Percentiles rank a stretch among this genome's conserved stretches.
phyloP scores from a whole-genome alignment of 2,888 invertebrate species.

The Coelinius sp. region DNA sequence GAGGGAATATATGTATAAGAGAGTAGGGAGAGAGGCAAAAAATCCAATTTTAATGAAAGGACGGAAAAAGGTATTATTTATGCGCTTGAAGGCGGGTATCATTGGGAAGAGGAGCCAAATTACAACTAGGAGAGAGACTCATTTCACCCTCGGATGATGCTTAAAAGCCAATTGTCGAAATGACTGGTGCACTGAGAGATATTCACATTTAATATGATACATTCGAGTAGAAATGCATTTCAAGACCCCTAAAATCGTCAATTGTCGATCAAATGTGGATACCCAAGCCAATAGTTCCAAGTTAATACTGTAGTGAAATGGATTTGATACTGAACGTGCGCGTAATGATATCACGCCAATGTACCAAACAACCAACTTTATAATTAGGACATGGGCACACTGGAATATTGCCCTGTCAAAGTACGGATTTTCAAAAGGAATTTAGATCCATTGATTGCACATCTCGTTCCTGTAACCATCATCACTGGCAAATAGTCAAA shows the following conservation, averaged over 20 bases:
- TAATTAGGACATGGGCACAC: constrained; percentile 52
- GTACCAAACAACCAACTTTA: constrained; percentile 44
- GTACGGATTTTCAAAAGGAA: constrained; percentile 17
- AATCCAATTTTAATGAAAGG: constrained; percentile 45
- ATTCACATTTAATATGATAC: not conserved
- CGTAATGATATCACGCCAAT: constrained; percentile 45
- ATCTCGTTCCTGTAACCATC: too few relatives aligned
- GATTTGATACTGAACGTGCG: constrained; percentile 22
- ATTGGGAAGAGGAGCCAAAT: not conserved
- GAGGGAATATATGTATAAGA: constrained; percentile 15
- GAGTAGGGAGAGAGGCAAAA: constrained; percentile 30
- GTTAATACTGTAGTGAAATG: not conserved
- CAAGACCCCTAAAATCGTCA: not conserved
- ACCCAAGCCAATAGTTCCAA: not conserved
- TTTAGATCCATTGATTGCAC: not conserved
- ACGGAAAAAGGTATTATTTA: constrained; percentile 34
- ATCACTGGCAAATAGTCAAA: too few relatives aligned
- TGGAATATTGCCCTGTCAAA: constrained; percentile 34
- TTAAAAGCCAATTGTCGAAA: constrained; percentile 8
- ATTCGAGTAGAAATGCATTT: not conserved
- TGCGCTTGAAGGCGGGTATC: not conserved
- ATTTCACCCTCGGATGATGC: not conserved
- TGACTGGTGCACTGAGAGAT: constrained; percentile 1
- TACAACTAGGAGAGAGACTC: not conserved
- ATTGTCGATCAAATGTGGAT: not conserved